Evolutionary conservation across 1,140 invertebrate species (phyloP).

Genomic region (Orchesella cincta): DNA sequence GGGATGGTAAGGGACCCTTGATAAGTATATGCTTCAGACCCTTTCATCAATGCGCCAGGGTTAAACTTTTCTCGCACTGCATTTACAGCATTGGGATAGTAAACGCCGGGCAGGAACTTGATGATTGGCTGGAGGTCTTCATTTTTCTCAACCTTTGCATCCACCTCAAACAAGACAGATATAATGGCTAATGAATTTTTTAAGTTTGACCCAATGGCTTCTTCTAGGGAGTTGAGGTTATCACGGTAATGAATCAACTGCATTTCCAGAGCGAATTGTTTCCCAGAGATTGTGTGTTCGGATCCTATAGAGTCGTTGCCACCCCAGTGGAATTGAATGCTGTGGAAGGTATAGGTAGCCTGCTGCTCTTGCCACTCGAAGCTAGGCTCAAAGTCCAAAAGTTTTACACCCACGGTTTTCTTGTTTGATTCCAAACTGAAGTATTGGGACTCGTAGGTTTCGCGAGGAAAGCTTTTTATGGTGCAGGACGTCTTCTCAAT

Average conservation of each 20-base stretch:
- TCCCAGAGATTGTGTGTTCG: neutral
- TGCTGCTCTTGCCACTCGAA: neutral
- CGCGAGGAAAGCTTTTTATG: neutral
- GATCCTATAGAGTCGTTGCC: neutral
- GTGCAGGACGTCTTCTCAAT: neutral
- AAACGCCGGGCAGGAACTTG: neutral
- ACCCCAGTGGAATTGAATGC: constrained; percentile 1
- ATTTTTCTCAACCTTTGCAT: neutral
- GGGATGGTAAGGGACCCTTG: neutral
- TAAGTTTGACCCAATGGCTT: neutral
- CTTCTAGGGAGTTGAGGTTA: neutral
- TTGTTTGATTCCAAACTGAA: neutral
- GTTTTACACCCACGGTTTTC: neutral
- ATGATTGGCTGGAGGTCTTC: neutral
- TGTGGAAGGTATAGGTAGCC: neutral
- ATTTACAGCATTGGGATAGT: neutral
- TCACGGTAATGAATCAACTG: constrained; percentile 3
- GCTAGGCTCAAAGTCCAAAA: neutral
- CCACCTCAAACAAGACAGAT: neutral
- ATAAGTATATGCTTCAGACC: neutral
- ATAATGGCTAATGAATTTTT: neutral
- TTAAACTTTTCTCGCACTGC: neutral
- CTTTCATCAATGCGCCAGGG: neutral
- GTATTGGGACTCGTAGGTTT: neutral
- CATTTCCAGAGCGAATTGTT: neutral